These are phyloP conservation scores for Montipora capricornis DNA, from an alignment of 64 coral and sea anemone species.

Conservation along the genomic window DNA sequence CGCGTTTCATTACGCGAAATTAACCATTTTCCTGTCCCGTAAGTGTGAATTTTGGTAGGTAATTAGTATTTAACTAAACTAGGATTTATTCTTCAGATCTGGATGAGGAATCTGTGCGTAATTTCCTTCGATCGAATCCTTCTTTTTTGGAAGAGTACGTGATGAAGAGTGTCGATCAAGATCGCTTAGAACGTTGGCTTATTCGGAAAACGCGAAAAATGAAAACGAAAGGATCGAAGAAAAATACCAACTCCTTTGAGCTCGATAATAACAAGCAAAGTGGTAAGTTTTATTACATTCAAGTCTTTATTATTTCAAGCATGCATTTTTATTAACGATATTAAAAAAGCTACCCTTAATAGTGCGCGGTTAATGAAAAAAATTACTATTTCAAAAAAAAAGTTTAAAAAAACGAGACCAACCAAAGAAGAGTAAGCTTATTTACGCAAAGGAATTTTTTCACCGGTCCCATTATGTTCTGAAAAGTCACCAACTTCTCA, in stretches of 20 bases:
- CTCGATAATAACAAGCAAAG: constrained; percentile 87
- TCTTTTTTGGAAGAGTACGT: constrained; percentile 97
- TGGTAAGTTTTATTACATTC: constrained; percentile 46
- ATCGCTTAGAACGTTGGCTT: constrained; percentile 94
- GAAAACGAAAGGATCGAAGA: constrained; percentile 80
- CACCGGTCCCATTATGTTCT: too few relatives aligned
- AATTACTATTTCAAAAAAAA: too few relatives aligned
- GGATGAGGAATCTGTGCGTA: constrained; percentile 78
- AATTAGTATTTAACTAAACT: background rate
- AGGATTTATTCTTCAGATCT: constrained; percentile 37
- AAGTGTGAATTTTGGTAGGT: background rate
- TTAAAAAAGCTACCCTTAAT: too few relatives aligned
- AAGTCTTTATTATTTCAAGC: background rate
- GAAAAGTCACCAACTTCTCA: too few relatives aligned
- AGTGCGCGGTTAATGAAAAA: too few relatives aligned
- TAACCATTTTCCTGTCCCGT: background rate
- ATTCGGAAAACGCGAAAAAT: constrained; percentile 93
- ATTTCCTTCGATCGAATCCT: constrained; percentile 87
- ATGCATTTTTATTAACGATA: background rate
- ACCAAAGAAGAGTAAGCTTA: too few relatives aligned
- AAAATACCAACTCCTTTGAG: constrained; percentile 43
- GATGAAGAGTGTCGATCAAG: constrained; percentile 95
- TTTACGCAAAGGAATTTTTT: too few relatives aligned
- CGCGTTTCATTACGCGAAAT: background rate
- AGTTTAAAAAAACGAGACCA: background rate